These are phyloP conservation scores for Enteromius fasciolatus DNA, from an alignment of 2,797 vertebrate genomes.

Conservation along the genomic window DNA sequence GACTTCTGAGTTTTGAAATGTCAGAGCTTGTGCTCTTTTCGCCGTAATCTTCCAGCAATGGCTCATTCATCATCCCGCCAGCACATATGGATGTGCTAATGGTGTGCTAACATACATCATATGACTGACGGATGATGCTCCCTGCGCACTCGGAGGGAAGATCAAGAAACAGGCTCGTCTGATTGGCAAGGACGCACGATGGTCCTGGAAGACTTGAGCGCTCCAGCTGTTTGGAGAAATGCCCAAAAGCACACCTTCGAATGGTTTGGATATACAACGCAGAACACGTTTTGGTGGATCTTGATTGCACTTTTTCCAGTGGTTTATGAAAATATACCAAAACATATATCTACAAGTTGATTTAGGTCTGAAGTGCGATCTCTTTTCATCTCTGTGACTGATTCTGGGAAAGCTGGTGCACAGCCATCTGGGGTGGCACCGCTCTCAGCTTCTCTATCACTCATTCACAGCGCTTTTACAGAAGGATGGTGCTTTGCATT, in stretches of 20 bases:
- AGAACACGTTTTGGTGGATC: too few relatives aligned
- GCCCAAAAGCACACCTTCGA: background rate
- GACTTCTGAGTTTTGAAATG: slow-evolving; percentile 4
- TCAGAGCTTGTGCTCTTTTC: slow-evolving; percentile 15
- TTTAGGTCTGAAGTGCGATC: background rate
- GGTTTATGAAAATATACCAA: background rate
- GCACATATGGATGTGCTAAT: slow-evolving; percentile 23
- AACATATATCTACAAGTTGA: background rate
- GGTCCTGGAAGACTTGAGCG: background rate
- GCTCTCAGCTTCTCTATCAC: background rate
- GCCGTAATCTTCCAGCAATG: background rate
- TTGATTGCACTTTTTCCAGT: too few relatives aligned
- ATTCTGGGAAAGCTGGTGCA: background rate
- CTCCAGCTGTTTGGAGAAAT: slow-evolving; percentile 3
- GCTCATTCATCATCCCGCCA: slow-evolving; percentile 15
- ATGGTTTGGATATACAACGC: too few relatives aligned
- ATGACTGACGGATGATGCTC: background rate
- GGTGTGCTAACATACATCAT: slow-evolving; percentile 14
- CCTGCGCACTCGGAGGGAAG: background rate
- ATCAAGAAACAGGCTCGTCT: background rate
- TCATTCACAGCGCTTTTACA: background rate
- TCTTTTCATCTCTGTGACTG: slow-evolving; percentile 1
- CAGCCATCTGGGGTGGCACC: slow-evolving; percentile 1
- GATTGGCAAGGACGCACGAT: background rate
- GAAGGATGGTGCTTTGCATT: background rate